These are phyloP conservation scores for Halcyon badia DNA, from an alignment of 2,797 vertebrate genomes.

Conservation along the genomic window DNA sequence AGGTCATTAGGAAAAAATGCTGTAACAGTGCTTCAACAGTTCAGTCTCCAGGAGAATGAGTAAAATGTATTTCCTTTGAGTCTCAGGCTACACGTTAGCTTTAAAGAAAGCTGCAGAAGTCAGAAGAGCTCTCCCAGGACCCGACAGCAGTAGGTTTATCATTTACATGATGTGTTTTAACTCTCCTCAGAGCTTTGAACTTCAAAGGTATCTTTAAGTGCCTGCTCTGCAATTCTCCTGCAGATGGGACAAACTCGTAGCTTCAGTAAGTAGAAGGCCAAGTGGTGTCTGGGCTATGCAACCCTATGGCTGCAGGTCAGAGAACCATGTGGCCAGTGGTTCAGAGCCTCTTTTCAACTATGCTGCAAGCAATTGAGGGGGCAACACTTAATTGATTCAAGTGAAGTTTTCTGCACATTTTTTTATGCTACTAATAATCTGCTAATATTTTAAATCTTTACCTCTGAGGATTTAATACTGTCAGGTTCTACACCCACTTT, in stretches of 20 bases:
- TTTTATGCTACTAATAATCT: not conserved
- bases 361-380: not conserved
- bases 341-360: not conserved
- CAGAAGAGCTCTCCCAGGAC: not conserved
- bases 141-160: not conserved
- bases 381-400: not conserved
- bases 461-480: not conserved
- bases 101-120: not conserved
- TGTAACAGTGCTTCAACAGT: not conserved
- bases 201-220: not conserved
- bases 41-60: not conserved
- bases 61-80: not conserved
- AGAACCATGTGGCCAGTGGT: not conserved
- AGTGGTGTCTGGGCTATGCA: not conserved
- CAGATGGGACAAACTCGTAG: not conserved
- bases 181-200: not conserved
- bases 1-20: constrained; percentile 4
- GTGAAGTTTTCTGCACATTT: not conserved
- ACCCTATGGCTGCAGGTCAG: not conserved
- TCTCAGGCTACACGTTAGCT: not conserved
- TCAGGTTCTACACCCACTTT: constrained; percentile 15
- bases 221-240: not conserved
- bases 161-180: not conserved
- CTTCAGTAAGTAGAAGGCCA: not conserved
- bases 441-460: not conserved